These are phyloP conservation scores for Pelecanoides urinatrix DNA, from an alignment of 2,113 vertebrate genomes.

Conservation along the genomic window DNA sequence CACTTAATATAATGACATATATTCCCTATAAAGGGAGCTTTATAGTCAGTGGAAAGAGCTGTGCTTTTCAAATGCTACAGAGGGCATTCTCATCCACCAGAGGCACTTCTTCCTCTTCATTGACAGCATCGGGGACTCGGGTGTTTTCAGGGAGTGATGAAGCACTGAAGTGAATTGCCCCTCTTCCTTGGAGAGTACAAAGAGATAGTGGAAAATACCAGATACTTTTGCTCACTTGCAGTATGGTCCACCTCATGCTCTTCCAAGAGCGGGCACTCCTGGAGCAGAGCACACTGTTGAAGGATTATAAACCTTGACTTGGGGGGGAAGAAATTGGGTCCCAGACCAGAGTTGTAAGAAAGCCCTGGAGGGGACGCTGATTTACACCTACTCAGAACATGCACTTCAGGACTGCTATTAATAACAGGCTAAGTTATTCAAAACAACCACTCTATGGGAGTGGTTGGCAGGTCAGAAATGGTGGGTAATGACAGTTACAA, in stretches of 20 bases:
- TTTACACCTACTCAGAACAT: not conserved
- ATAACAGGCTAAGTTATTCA: not conserved
- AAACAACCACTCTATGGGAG: not conserved
- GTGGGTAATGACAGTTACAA: not conserved
- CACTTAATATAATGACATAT: not conserved
- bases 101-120: not conserved
- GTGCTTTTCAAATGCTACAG: not conserved
- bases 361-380: not conserved
- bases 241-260: not conserved
- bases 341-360: not conserved
- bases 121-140: not conserved
- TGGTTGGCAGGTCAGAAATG: not conserved
- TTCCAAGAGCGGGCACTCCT: not conserved
- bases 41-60: not conserved
- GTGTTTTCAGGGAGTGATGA: not conserved
- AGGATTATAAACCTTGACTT: not conserved
- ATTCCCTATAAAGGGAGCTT: not conserved
- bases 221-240: not conserved
- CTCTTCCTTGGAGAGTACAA: not conserved
- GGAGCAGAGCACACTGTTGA: not conserved
- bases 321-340: not conserved
- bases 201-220: not conserved
- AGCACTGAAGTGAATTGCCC: not conserved
- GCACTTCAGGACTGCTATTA: not conserved
- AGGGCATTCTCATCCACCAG: not conserved